Evolutionary conservation across 2,888 invertebrate species (phyloP).

Genomic region (Pasiphila rectangulata): DNA sequence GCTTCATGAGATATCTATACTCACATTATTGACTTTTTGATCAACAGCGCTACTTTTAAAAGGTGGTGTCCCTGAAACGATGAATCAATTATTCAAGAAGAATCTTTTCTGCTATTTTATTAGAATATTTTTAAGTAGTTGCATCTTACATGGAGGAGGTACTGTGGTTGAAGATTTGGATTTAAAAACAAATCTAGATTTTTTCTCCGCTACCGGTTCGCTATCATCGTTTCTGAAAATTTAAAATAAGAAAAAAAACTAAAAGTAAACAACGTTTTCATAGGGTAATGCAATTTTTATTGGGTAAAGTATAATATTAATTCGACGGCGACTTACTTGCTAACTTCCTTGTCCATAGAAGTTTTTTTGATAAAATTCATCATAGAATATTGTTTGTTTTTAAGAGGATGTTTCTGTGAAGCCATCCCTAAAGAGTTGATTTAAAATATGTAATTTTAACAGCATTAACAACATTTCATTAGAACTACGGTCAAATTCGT

Average conservation of each 20-base stretch:
- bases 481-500: no score
- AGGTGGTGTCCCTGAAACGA: conserved; percentile 56
- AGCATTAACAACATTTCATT: no score
- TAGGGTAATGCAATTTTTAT: neutral
- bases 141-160: conserved; percentile 49
- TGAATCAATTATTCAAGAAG: neutral
- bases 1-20: neutral
- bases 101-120: no score
- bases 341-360: conserved; percentile 35
- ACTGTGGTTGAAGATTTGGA: conserved; percentile 46
- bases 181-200: conserved; percentile 62
- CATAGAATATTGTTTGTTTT: conserved; percentile 48
- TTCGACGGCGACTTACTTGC: conserved; percentile 42
- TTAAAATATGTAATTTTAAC: no score
- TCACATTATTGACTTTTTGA: conserved; percentile 14
- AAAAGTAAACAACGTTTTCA: neutral
- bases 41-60: conserved; percentile 39
- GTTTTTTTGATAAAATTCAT: conserved; percentile 54
- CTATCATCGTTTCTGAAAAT: conserved; percentile 37
- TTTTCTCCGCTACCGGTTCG: conserved; percentile 48
- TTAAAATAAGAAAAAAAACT: neutral
- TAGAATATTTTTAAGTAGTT: no score
- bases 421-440: no score
- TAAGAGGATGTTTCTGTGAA: conserved; percentile 36
- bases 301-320: no score